phyloP scores from a whole-genome alignment of 2,888 invertebrate genomes.

The Sphinx pinastri region DNA sequence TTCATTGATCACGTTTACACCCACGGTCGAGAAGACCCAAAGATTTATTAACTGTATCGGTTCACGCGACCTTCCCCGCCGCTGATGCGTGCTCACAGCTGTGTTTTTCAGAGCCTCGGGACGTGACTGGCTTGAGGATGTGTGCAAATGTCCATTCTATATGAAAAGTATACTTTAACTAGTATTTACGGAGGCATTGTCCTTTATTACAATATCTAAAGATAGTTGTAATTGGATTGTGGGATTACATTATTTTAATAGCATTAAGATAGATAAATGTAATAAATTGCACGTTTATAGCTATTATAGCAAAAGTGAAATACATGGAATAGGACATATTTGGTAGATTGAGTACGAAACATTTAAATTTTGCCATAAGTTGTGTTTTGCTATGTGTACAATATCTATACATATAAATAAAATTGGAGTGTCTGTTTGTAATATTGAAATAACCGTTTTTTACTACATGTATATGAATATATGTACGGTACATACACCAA shows the following conservation, averaged over 20 bases:
- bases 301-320: no score
- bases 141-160: constrained; percentile 14
- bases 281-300: no score
- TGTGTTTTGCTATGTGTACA: no score
- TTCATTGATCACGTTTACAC: constrained; percentile 22
- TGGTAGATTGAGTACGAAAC: no score
- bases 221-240: background rate
- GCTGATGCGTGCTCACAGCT: constrained; percentile 22
- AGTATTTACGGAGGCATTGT: constrained; percentile 9
- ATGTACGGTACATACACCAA: no score
- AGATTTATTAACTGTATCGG: constrained; percentile 24
- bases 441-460: no score
- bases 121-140: constrained; percentile 22
- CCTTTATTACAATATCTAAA: background rate
- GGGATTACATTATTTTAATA: background rate
- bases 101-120: constrained; percentile 23
- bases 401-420: no score
- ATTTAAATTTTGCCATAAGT: no score
- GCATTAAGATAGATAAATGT: no score
- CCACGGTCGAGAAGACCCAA: constrained; percentile 12
- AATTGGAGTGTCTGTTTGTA: no score
- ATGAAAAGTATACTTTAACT: constrained; percentile 21
- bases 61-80: constrained; percentile 9
- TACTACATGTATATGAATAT: no score
- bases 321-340: no score